phyloP scores from a whole-genome alignment of 2,888 invertebrate species.

The Drosophila mayaguana region DNA sequence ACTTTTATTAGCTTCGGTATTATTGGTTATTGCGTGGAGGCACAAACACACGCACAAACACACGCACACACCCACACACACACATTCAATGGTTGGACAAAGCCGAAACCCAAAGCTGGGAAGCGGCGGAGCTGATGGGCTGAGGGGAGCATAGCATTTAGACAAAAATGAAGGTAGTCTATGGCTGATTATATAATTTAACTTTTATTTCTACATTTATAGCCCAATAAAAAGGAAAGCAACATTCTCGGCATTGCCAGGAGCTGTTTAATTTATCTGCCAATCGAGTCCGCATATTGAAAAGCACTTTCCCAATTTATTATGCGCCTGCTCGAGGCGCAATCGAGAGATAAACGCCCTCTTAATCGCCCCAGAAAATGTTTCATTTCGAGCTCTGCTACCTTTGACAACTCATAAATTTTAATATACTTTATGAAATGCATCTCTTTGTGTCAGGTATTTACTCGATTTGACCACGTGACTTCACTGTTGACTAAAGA shows the following conservation, averaged over 20 bases:
- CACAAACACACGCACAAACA: background rate
- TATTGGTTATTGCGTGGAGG: slow-evolving; percentile 69
- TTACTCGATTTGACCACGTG: slow-evolving; percentile 1
- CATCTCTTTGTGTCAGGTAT: slow-evolving; percentile 11
- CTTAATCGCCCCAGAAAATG: slow-evolving; percentile 50
- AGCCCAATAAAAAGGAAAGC: slow-evolving; percentile 73
- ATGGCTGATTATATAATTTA: slow-evolving; percentile 66
- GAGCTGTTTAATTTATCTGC: slow-evolving; percentile 56
- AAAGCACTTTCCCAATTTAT: slow-evolving; percentile 53
- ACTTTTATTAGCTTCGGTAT: slow-evolving; percentile 76
- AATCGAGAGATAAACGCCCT: slow-evolving; percentile 54
- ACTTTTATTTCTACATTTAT: slow-evolving; percentile 77
- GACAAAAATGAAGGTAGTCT: slow-evolving; percentile 49
- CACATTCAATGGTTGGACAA: background rate
- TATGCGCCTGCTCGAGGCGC: slow-evolving; percentile 21
- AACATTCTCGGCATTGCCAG: slow-evolving; percentile 17
- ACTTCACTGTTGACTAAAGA: background rate
- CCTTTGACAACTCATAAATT: slow-evolving; percentile 46
- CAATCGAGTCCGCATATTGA: slow-evolving; percentile 59
- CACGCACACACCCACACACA: background rate
- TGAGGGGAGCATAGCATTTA: slow-evolving; percentile 27
- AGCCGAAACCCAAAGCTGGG: background rate
- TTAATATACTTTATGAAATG: slow-evolving; percentile 17
- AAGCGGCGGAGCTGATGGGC: too few relatives aligned
- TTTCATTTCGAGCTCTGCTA: slow-evolving; percentile 5